These are phyloP conservation scores for Melanotaenia duboulayi DNA, from an alignment of 2,113 vertebrate genomes.

Conservation along the genomic window DNA sequence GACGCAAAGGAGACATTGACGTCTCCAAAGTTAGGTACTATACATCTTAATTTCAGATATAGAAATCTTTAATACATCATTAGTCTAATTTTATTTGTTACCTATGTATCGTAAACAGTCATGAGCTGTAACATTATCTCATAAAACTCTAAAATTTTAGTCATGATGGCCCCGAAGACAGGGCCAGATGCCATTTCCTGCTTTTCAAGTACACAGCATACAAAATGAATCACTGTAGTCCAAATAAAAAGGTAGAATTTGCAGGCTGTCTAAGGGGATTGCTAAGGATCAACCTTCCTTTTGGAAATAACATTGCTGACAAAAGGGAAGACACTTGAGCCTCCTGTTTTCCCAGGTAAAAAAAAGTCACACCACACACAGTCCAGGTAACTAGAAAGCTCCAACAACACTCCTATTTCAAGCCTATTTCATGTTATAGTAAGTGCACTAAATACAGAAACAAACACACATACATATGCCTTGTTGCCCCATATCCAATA, in stretches of 20 bases:
- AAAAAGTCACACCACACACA: conserved; percentile 85
- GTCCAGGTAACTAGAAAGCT: conserved; percentile 83
- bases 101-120: conserved; percentile 65
- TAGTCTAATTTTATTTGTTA: conserved; percentile 71
- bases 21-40: conserved; percentile 72
- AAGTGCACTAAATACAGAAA: conserved; percentile 85
- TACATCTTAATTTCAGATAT: conserved; percentile 78
- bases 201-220: conserved; percentile 69
- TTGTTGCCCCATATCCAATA: conserved; percentile 74
- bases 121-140: conserved; percentile 70
- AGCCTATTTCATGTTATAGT: conserved; percentile 85
- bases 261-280: conserved; percentile 53
- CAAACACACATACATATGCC: conserved; percentile 77
- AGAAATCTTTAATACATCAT: conserved; percentile 71
- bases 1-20: conserved; percentile 68
- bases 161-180: conserved; percentile 51
- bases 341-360: conserved; percentile 79
- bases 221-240: conserved; percentile 64
- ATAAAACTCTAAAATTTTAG: conserved; percentile 61
- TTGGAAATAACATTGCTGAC: conserved; percentile 75
- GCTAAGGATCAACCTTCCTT: conserved; percentile 61
- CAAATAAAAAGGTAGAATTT: conserved; percentile 62
- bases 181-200: conserved; percentile 50
- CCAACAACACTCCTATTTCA: conserved; percentile 85
- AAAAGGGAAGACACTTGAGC: conserved; percentile 77